Base-by-base conservation (phyloP, 2,888 invertebrate species). In the Brenthis hecate region DNA sequence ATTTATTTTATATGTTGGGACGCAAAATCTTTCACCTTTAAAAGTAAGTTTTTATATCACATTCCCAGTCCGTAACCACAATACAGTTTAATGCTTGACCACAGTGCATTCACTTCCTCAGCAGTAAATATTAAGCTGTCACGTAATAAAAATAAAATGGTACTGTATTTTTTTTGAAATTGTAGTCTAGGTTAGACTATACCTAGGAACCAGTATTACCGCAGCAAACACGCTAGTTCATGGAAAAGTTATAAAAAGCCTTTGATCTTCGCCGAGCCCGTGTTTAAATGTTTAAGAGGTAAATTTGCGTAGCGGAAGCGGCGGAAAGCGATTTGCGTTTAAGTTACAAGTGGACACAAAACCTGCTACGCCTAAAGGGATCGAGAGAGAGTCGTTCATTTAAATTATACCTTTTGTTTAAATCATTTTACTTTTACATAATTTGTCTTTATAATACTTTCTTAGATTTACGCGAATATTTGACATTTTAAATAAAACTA, bases 241-340 rank as follows among this genome's bases (percentile, higher is more conserved):
- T 70, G 56, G 67, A 67, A 70, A 67, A 67, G 73, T 67, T 69
- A 61, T 73, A 68, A 70, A 70, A 73, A 68, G 56, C 28, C 71
- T 73, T 70, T 72, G 70, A 71, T 73, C 60, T 72, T 58, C 19
- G 65, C 56, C 74, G 73, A 63, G 70, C 28, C 67, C 70, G 70
- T 63, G 69, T 69, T 66, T 70, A 68, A 67, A 65, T 73, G 66
- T 70, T 61, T 55, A 63, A 72, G 56, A 50, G 53, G 54, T 70
- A 70, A 66, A 68, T 58, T 68, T 71, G 68, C 65, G 69, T 69
- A 70, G 65, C 68, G 71, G 62, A 69, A 78, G 76, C 77, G 74
- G 74, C 76, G 73, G 65, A 69, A 68, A 65, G 76, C 74, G 75
- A 76, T 73, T 74, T 75, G 71, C 74, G 71, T 74, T 75, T 69